A percentile compares a stretch with the other conserved stretches of the same genome.
These are phyloP conservation scores for Machaerirhynchus nigripectus DNA, from an alignment of 2,113 vertebrate genomes.

Conservation along the genomic window DNA sequence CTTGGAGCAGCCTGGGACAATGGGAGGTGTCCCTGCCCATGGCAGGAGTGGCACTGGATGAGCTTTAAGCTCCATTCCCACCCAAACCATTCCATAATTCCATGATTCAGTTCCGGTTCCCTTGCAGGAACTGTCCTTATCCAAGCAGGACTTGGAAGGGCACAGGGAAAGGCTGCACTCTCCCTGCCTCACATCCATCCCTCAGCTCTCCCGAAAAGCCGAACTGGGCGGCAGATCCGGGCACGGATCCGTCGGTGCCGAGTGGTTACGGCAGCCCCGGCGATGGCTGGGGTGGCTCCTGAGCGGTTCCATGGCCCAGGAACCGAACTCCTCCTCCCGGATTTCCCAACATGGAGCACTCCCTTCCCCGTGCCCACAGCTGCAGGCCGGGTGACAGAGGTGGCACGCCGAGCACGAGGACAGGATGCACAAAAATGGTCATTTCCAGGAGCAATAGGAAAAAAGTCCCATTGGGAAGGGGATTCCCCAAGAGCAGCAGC, in stretches of 20 bases:
- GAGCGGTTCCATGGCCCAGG: neutral
- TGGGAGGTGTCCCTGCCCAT: neutral
- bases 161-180: neutral
- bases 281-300: neutral
- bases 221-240: rapidly evolving
- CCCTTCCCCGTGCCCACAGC: neutral
- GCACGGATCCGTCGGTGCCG: rapidly evolving
- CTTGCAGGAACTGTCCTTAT: neutral
- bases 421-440: neutral
- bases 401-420: neutral
- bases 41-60: rapidly evolving
- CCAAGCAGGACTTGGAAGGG: neutral
- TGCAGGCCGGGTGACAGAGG: neutral
- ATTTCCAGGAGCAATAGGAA: neutral
- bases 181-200: too few species aligned
- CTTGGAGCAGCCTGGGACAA: neutral
- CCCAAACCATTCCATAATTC: too few species aligned
- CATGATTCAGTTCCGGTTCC: neutral
- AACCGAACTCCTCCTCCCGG: neutral
- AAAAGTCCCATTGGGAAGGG: rapidly evolving
- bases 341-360: rapidly evolving
- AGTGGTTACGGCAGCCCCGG: neutral
- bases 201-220: neutral
- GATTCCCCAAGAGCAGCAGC: neutral
- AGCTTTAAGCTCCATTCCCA: rapidly evolving